Conservation (phyloP, 2,797 vertebrate species). For the Hypotaenidia okinawae region DNA sequence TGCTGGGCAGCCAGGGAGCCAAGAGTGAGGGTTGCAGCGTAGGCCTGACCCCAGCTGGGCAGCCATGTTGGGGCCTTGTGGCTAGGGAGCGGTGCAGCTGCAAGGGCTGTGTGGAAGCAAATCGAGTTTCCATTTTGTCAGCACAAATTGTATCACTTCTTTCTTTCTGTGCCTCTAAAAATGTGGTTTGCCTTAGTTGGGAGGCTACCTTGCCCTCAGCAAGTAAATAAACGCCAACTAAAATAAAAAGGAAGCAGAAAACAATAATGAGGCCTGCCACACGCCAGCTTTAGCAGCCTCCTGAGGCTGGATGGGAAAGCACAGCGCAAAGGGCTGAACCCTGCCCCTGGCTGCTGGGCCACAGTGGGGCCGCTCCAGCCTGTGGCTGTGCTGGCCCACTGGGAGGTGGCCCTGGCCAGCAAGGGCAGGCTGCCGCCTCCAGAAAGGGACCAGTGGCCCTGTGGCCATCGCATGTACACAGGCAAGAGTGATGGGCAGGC, state of each 20-base stretch:
- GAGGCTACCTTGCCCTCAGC: constrained; percentile 63
- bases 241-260: constrained; percentile 50
- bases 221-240: constrained; percentile 60
- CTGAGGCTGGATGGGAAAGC: background rate
- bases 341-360: background rate
- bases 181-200: constrained; percentile 8
- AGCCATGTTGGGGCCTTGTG: background rate
- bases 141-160: constrained; percentile 27
- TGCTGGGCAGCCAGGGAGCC: background rate
- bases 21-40: background rate
- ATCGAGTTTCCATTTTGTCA: constrained; percentile 30
- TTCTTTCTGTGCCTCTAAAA: background rate
- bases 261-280: constrained; percentile 23
- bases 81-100: background rate
- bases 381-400: rapidly evolving
- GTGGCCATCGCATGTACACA: rapidly evolving
- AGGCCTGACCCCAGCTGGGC: background rate
- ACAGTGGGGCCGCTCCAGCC: background rate
- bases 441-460: background rate
- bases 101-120: background rate
- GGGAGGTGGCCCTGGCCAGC: background rate
- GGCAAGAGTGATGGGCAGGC: background rate
- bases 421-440: background rate
- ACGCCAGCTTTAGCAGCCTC: background rate
- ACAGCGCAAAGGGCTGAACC: background rate